These are phyloP conservation scores for Temnothorax ravouxi DNA, from an alignment of 2,888 invertebrate species.

Conservation along the genomic window DNA sequence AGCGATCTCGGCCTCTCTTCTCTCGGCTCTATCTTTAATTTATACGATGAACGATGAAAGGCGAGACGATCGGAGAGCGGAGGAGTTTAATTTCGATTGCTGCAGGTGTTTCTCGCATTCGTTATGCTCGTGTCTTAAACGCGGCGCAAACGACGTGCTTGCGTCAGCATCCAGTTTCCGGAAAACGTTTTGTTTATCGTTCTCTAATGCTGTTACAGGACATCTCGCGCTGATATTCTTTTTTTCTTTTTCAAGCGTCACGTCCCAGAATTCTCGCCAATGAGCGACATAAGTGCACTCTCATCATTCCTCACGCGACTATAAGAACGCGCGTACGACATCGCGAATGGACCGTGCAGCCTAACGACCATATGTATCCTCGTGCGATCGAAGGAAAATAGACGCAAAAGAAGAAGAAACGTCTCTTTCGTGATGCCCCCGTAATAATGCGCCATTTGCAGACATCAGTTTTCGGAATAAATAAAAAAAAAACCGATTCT, in stretches of 20 bases:
- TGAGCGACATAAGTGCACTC: conserved; percentile 22
- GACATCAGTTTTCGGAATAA: too few species aligned
- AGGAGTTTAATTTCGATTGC: conserved; percentile 14
- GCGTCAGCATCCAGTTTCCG: conserved; percentile 19
- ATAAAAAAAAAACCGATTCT: neutral
- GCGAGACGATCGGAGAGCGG: neutral
- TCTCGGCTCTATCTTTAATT: conserved; percentile 23
- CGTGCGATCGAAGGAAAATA: neutral
- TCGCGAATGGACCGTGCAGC: conserved; percentile 16
- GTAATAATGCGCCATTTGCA: conserved; percentile 25
- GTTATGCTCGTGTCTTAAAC: neutral
- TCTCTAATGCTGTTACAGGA: neutral
- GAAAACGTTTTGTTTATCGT: conserved; percentile 18
- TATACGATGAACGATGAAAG: conserved; percentile 3
- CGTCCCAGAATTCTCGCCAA: conserved; percentile 6
- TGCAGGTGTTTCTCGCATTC: conserved; percentile 17
- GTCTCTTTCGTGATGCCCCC: neutral
- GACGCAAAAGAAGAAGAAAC: neutral
- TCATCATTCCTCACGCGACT: conserved; percentile 3
- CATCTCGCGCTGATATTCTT: neutral
- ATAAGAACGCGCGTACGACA: conserved; percentile 10
- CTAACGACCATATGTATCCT: neutral
- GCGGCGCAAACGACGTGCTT: neutral
- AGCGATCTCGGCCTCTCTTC: conserved; percentile 18
- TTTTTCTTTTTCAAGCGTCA: neutral